These are phyloP conservation scores for Urosaurus nigricauda DNA, from an alignment of 2,797 vertebrate species.

Conservation along the genomic window DNA sequence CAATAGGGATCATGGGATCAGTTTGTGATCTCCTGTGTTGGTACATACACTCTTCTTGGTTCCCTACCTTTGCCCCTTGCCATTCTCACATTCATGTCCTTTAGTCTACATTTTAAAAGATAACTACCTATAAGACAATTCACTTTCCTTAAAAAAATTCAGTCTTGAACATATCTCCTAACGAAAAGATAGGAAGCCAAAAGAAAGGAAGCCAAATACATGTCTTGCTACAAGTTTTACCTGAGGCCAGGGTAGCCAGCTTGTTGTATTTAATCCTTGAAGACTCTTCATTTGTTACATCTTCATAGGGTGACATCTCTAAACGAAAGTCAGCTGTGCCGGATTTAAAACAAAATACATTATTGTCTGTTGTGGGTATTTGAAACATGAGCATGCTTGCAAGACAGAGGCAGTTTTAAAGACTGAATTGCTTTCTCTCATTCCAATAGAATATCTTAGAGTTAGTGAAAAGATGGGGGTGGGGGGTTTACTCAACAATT, in stretches of 20 bases:
- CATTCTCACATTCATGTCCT: background rate
- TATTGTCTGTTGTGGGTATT: constrained; percentile 1
- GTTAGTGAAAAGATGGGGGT: background rate
- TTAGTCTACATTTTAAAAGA: background rate
- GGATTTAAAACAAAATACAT: constrained; percentile 39
- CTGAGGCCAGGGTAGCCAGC: constrained; percentile 87
- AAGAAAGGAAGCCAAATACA: constrained; percentile 11
- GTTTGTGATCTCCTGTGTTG: background rate
- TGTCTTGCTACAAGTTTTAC: constrained; percentile 70
- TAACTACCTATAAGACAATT: constrained; percentile 6
- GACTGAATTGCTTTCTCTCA: background rate
- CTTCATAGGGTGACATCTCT: constrained; percentile 91
- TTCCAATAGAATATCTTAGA: background rate
- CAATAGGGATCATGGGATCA: background rate
- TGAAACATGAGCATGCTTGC: background rate
- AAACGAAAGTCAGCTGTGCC: constrained; percentile 86
- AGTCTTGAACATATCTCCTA: background rate
- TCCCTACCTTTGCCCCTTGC: background rate
- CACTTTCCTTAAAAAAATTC: constrained; percentile 2
- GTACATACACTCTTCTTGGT: background rate
- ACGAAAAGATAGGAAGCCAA: constrained; percentile 33
- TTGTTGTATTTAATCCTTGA: constrained; percentile 85
- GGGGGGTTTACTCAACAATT: too few relatives aligned
- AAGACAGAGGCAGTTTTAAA: background rate
- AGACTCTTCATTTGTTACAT: constrained; percentile 83